Conservation (phyloP, 1,140 invertebrate genomes). For the Pomacea maculata region DNA sequence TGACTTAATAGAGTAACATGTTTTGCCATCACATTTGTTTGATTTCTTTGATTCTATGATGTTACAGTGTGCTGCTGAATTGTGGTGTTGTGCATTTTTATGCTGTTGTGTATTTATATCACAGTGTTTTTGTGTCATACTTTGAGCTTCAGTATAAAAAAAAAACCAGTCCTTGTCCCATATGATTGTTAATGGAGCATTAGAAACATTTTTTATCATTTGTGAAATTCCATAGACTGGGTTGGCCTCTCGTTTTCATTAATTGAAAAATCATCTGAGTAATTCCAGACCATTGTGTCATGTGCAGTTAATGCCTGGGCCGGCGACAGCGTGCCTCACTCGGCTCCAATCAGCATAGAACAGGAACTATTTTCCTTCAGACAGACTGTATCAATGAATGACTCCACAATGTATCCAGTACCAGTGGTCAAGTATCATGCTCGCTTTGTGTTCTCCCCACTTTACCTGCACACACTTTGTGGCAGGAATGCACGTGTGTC, state of each 20-base stretch:
- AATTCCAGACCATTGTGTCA: neutral
- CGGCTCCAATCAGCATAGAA: conserved; percentile 37
- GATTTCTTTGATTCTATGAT: too few species aligned
- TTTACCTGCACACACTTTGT: conserved; percentile 71
- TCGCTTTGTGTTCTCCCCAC: conserved; percentile 46
- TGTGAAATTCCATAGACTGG: neutral
- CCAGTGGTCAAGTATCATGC: conserved; percentile 46
- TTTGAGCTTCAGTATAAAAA: too few species aligned
- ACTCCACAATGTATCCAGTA: conserved; percentile 18
- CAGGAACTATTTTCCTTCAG: conserved; percentile 28
- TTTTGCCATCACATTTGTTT: too few species aligned
- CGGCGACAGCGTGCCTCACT: conserved; percentile 18
- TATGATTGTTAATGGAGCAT: too few species aligned
- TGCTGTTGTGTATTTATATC: too few species aligned
- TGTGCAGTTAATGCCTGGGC: neutral
- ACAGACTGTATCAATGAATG: conserved; percentile 26
- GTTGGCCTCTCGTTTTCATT: neutral
- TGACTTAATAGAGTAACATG: too few species aligned
- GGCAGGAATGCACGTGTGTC: conserved; percentile 87
- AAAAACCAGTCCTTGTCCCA: too few species aligned
- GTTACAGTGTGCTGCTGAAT: too few species aligned
- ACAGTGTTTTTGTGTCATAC: too few species aligned
- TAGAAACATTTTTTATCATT: too few species aligned
- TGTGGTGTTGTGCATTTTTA: too few species aligned
- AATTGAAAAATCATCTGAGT: neutral